Evolutionary conservation across 2,113 vertebrate species (phyloP).

Genomic region (Malurus elegans): DNA sequence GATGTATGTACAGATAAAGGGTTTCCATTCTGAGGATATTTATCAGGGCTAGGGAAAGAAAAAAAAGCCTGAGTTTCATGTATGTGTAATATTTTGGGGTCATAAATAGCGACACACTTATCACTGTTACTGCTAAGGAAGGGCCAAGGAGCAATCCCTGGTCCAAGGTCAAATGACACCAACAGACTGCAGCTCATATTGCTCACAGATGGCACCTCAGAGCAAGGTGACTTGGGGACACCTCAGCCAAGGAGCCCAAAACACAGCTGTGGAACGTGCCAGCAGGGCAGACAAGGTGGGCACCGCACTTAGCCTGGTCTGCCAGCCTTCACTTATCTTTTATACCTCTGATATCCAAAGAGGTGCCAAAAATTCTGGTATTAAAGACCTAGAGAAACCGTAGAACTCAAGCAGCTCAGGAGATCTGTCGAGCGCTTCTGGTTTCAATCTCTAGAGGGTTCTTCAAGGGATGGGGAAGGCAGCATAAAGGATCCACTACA

Average conservation of each 20-base stretch:
- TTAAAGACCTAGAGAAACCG: neutral
- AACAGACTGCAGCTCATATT: neutral
- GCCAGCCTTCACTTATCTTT: neutral
- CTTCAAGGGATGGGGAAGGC: neutral
- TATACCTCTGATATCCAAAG: neutral
- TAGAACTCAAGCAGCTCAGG: neutral
- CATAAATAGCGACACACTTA: neutral
- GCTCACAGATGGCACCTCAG: neutral
- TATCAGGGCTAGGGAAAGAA: neutral
- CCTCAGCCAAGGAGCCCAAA: neutral
- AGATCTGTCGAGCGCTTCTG: neutral
- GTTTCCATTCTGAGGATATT: neutral
- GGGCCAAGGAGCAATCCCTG: neutral
- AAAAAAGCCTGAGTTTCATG: neutral
- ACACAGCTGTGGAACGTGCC: neutral
- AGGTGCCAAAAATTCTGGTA: neutral
- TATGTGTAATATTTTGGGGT: neutral
- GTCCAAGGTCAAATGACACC: neutral
- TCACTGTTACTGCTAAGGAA: neutral
- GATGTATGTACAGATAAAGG: neutral
- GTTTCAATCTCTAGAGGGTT: neutral
- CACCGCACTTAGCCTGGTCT: fast-evolving
- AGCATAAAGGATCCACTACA: neutral
- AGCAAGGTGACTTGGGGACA: neutral
- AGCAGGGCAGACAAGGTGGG: neutral